Conservation (phyloP, 2,888 invertebrate species). For the Drosophila phalerata region DNA sequence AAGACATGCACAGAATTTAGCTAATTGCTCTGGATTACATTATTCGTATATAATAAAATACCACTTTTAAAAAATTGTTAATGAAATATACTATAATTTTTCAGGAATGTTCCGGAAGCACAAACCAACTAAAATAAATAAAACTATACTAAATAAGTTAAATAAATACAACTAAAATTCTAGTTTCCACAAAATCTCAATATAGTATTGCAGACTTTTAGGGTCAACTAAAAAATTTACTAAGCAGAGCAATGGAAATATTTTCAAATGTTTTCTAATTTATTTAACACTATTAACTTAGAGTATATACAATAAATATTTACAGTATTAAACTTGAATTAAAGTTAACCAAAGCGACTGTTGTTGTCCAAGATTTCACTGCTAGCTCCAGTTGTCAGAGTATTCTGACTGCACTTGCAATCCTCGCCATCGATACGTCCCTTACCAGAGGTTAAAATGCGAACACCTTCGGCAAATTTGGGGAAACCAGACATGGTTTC, state of each 20-base stretch:
- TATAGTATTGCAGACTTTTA: slow-evolving; percentile 5
- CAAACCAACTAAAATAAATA: no score
- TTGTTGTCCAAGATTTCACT: slow-evolving; percentile 67
- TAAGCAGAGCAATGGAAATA: background rate
- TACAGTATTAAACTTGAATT: slow-evolving; percentile 1
- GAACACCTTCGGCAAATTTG: slow-evolving; percentile 80
- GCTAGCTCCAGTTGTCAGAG: slow-evolving; percentile 36
- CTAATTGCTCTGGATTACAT: background rate
- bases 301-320: slow-evolving; percentile 44
- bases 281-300: slow-evolving; percentile 5
- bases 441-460: slow-evolving; percentile 73
- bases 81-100: no score
- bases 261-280: background rate
- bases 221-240: background rate
- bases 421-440: slow-evolving; percentile 66
- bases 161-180: no score
- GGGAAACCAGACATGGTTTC: slow-evolving; percentile 84
- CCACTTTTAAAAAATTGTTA: background rate
- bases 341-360: slow-evolving; percentile 61
- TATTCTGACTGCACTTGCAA: slow-evolving; percentile 72
- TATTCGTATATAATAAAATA: background rate
- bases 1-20: background rate
- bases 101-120: no score
- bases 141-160: no score
- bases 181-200: no score